phyloP scores from a whole-genome alignment of 2,113 vertebrate genomes.

The Motacilla alba region DNA sequence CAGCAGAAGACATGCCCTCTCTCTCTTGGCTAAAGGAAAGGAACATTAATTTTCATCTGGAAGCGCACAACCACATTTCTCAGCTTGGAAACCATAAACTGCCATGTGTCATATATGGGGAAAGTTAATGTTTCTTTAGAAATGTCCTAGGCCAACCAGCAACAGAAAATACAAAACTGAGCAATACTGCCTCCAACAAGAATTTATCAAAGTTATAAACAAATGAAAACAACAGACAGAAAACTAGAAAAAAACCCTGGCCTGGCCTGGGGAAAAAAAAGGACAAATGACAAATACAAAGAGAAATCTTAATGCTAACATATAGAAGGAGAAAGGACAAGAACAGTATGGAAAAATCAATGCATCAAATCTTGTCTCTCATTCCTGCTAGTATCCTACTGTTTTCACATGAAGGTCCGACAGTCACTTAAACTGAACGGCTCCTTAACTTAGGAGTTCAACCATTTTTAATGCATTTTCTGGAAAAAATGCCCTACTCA shows the following conservation, averaged over 20 bases:
- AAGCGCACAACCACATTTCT: background rate
- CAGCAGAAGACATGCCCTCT: background rate
- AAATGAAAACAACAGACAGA: background rate
- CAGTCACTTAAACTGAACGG: background rate
- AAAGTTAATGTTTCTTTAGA: background rate
- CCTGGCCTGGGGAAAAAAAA: background rate
- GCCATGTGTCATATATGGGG: background rate
- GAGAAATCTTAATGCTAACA: background rate
- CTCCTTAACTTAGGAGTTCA: background rate
- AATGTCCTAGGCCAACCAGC: background rate
- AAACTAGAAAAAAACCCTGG: background rate
- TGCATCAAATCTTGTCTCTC: background rate
- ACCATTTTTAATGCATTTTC: background rate
- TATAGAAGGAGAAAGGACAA: background rate
- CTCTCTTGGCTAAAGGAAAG: background rate
- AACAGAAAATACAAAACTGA: background rate
- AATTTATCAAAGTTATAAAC: background rate
- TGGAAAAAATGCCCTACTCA: background rate
- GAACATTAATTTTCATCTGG: background rate
- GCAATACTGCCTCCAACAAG: background rate
- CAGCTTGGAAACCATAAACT: background rate
- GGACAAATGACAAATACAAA: background rate
- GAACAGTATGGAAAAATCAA: background rate
- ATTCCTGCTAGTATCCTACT: background rate
- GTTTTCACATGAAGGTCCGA: background rate